These are phyloP conservation scores for Euzophera pinguis DNA, from an alignment of 2,888 invertebrate species.

Conservation along the genomic window DNA sequence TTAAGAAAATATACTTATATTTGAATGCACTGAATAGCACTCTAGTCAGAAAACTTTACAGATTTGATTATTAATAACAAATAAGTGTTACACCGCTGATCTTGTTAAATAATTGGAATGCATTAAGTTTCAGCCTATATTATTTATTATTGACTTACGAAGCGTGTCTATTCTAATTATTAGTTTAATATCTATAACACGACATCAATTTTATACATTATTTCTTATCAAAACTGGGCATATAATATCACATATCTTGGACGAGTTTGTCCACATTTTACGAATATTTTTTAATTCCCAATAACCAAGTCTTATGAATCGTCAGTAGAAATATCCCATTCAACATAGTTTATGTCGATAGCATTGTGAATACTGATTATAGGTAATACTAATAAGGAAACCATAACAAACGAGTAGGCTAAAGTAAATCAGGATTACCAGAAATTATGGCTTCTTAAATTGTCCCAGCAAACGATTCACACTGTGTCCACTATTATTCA, in stretches of 20 bases:
- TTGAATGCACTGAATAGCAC: not conserved
- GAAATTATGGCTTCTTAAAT: conserved; percentile 27
- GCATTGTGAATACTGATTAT: conserved; percentile 17
- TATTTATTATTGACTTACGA: conserved; percentile 45
- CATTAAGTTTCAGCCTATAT: conserved; percentile 36
- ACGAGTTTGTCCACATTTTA: conserved; percentile 45
- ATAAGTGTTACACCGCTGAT: no score
- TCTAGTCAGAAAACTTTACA: not conserved
- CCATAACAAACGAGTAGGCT: conserved; percentile 15
- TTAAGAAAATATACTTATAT: no score
- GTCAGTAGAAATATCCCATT: conserved; percentile 16
- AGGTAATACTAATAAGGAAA: conserved; percentile 25
- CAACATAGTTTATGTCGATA: conserved; percentile 3
- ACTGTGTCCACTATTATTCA: conserved; percentile 21
- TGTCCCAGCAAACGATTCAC: conserved; percentile 13
- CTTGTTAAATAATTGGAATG: conserved; percentile 37
- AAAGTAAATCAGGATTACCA: conserved; percentile 23
- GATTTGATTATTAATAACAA: not conserved
- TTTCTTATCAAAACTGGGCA: conserved; percentile 60
- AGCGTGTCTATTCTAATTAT: conserved; percentile 44
- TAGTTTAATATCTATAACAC: conserved; percentile 45
- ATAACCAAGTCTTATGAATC: conserved; percentile 12
- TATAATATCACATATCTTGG: conserved; percentile 75
- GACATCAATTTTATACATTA: conserved; percentile 68
- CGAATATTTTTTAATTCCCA: conserved; percentile 28